Conservation (phyloP, 2,113 vertebrate genomes). For the Notarius lentiginosus region DNA sequence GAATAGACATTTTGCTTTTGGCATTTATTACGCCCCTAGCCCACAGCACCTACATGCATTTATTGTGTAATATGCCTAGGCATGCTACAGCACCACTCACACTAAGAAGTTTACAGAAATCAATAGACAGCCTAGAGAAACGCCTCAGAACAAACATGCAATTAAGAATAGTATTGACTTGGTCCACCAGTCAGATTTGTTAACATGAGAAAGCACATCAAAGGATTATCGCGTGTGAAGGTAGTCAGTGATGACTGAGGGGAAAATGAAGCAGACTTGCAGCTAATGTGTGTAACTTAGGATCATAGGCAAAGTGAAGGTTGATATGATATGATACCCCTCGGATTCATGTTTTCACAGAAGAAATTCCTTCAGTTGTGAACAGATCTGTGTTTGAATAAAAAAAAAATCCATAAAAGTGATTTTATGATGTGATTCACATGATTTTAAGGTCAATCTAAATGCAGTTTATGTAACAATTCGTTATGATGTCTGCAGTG, state of each 20-base stretch:
- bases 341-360: conserved; percentile 12
- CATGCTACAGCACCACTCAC: conserved; percentile 37
- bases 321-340: neutral
- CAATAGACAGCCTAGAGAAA: conserved; percentile 31
- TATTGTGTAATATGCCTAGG: conserved; percentile 27
- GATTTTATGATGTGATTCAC: neutral
- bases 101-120: conserved; percentile 48
- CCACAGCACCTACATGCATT: conserved; percentile 38
- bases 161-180: conserved; percentile 5
- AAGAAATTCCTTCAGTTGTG: neutral
- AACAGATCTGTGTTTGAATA: neutral
- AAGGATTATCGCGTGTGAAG: conserved; percentile 34
- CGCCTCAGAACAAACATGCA: conserved; percentile 39
- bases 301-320: conserved; percentile 7
- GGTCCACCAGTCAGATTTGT: conserved; percentile 8
- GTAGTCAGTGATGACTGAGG: neutral
- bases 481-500: neutral
- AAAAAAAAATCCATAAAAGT: conserved; percentile 4
- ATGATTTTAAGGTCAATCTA: neutral
- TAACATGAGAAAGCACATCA: conserved; percentile 27
- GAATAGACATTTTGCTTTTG: conserved; percentile 6
- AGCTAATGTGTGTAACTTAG: conserved; percentile 25
- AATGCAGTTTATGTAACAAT: neutral
- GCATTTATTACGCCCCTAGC: conserved; percentile 39
- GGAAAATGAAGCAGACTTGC: conserved; percentile 19